These are phyloP conservation scores for Drosophila percnosoma DNA, from an alignment of 2,888 invertebrate species.

Conservation along the genomic window DNA sequence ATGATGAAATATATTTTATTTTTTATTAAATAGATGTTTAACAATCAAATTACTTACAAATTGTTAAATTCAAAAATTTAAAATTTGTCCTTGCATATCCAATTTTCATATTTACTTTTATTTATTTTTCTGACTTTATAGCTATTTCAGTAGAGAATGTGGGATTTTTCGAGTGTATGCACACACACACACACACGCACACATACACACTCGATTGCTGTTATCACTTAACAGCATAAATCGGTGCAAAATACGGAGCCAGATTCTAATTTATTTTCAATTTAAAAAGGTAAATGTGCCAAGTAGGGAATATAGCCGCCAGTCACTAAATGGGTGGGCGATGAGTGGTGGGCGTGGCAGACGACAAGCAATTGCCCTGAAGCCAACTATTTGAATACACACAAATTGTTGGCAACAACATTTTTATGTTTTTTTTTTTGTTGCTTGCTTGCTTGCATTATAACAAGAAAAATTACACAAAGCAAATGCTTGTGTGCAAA, in stretches of 20 bases:
- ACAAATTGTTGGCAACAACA: conserved; percentile 61
- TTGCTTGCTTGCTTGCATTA: conserved; percentile 1
- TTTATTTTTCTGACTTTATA: not conserved
- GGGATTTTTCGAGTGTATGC: not conserved
- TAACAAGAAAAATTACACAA: conserved; percentile 65
- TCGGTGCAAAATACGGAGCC: conserved; percentile 77
- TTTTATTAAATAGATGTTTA: not conserved
- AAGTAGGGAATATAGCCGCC: conserved; percentile 19
- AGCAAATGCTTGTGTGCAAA: conserved; percentile 73
- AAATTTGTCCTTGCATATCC: not conserved
- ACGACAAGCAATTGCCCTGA: conserved; percentile 63
- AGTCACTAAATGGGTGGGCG: conserved; percentile 7
- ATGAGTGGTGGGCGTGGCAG: conserved; percentile 37
- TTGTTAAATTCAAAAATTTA: not conserved
- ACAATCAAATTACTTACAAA: not conserved
- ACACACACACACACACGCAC: not conserved
- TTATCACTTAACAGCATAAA: conserved; percentile 77
- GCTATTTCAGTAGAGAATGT: not conserved
- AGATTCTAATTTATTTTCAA: conserved; percentile 80
- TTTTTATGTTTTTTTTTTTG: not conserved
- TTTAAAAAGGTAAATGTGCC: conserved; percentile 79
- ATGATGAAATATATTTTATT: not conserved
- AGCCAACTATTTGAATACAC: conserved; percentile 72
- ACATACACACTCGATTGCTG: conserved; percentile 13
- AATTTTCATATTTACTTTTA: not conserved